Evolutionary conservation across 2,888 invertebrate species (phyloP).

Genomic region (Phengaris alcon): DNA sequence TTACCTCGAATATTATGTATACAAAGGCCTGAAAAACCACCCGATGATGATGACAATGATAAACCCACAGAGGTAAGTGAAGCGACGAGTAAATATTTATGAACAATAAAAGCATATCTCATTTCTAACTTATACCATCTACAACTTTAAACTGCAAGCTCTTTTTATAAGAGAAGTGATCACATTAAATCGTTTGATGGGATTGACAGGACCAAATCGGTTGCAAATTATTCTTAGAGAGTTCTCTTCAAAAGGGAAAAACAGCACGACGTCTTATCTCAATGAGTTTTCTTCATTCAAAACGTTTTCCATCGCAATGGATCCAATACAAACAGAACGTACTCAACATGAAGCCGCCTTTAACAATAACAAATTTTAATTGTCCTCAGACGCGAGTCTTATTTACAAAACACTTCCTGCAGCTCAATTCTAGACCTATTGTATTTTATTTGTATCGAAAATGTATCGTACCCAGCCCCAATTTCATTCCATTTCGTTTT

Average conservation of each 20-base stretch:
- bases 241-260: slow-evolving; percentile 58
- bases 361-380: slow-evolving; percentile 73
- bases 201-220: slow-evolving; percentile 50
- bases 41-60: slow-evolving; percentile 80
- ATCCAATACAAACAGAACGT: slow-evolving; percentile 65
- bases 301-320: slow-evolving; percentile 61
- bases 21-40: slow-evolving; percentile 90
- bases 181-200: slow-evolving; percentile 9
- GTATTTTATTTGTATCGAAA: slow-evolving; percentile 68
- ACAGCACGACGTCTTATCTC: slow-evolving; percentile 55
- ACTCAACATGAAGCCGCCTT: slow-evolving; percentile 53
- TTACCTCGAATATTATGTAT: slow-evolving; percentile 93
- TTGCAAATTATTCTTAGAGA: slow-evolving; percentile 55
- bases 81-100: background rate
- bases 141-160: slow-evolving; percentile 44
- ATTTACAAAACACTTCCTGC: slow-evolving; percentile 62
- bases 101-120: background rate
- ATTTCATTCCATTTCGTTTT: slow-evolving; percentile 80
- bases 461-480: slow-evolving; percentile 75
- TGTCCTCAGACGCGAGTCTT: slow-evolving; percentile 63
- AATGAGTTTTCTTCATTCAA: slow-evolving; percentile 62
- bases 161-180: background rate
- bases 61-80: slow-evolving; percentile 73
- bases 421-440: slow-evolving; percentile 71
- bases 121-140: slow-evolving; percentile 34